A percentile compares a stretch with the other conserved stretches of the same genome.
Evolutionary conservation across 2,113 vertebrate genomes (phyloP).

Genomic region (Cairina moschata): DNA sequence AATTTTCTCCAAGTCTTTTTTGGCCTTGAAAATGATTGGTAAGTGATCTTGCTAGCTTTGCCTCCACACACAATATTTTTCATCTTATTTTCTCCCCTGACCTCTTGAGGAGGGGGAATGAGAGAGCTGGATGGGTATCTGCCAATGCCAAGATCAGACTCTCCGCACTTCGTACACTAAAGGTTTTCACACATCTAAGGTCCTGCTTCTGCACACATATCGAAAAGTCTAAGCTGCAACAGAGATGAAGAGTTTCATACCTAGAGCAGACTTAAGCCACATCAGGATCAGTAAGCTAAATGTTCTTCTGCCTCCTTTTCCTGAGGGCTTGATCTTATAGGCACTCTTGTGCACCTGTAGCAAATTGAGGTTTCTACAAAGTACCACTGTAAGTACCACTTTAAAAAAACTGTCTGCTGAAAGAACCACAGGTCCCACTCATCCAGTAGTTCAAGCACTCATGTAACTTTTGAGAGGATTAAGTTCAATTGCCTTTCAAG

Average conservation of each 20-base stretch:
- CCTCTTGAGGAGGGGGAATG: background rate
- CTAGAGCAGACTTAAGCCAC: background rate
- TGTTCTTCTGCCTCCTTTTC: background rate
- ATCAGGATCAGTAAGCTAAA: background rate
- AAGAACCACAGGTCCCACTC: background rate
- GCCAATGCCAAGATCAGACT: background rate
- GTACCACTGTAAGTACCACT: background rate
- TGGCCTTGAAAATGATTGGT: accelerated
- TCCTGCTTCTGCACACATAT: background rate
- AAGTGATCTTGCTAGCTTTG: background rate
- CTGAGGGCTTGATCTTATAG: background rate
- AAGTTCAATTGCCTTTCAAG: background rate
- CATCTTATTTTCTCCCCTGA: background rate
- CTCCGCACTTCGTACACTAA: background rate
- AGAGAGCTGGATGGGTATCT: background rate
- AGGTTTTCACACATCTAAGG: background rate
- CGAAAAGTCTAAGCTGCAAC: background rate
- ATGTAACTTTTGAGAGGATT: background rate
- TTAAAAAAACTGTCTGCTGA: background rate
- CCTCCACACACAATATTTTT: background rate
- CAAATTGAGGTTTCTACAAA: background rate
- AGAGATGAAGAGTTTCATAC: background rate
- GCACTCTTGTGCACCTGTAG: background rate
- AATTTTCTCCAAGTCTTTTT: background rate
- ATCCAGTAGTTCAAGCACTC: background rate